phyloP scores from a whole-genome alignment of 2,797 vertebrate species.

The Vespertilio murinus region DNA sequence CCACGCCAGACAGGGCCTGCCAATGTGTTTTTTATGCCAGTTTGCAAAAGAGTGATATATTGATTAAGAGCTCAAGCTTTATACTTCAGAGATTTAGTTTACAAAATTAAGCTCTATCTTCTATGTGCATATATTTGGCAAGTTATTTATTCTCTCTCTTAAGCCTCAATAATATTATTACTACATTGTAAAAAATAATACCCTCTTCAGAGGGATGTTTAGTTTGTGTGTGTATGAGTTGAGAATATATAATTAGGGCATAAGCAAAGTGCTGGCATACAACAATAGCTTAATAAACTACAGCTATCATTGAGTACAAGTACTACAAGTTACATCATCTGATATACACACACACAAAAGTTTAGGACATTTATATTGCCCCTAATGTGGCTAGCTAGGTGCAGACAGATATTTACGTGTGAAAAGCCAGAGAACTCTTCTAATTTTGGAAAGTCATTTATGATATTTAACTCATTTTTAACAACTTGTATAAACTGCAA shows the following conservation, averaged over 20 bases:
- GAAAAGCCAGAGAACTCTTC: background rate
- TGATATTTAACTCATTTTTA: conserved; percentile 34
- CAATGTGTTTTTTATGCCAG: background rate
- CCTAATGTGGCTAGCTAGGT: background rate
- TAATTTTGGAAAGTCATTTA: conserved; percentile 21
- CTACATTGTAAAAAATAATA: background rate
- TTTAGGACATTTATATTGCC: background rate
- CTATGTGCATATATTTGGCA: background rate
- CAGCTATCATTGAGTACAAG: background rate
- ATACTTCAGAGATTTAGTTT: background rate
- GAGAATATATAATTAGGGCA: background rate
- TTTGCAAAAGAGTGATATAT: background rate
- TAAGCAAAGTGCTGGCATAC: background rate
- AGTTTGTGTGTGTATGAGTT: background rate
- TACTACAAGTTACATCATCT: background rate
- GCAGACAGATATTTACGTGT: background rate
- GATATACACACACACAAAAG: background rate
- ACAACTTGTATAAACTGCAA: background rate
- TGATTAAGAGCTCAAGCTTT: background rate
- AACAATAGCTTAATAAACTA: background rate
- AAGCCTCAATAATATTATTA: background rate
- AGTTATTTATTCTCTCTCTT: background rate
- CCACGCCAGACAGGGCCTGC: background rate
- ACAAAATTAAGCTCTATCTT: background rate
- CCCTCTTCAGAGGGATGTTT: background rate